Conservation (phyloP, 2,888 invertebrate species). For the Lasioglossum morio region DNA sequence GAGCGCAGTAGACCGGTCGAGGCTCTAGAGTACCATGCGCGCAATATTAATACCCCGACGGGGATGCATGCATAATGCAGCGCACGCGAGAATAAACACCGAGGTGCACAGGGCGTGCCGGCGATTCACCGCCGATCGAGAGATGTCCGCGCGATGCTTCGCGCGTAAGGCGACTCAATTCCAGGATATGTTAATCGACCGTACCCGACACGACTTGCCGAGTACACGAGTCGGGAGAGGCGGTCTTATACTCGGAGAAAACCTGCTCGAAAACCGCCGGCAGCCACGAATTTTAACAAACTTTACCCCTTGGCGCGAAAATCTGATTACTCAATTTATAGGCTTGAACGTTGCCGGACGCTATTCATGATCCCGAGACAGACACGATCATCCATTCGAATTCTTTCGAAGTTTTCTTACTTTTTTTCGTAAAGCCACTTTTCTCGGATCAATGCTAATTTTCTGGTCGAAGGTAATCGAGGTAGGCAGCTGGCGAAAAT, state of each 20-base stretch:
- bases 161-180: constrained; percentile 38
- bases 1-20: neutral
- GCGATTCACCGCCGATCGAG: constrained; percentile 10
- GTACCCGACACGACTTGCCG: neutral
- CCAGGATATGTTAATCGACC: constrained; percentile 2
- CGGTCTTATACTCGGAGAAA: neutral
- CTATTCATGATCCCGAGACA: neutral
- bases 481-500: no score
- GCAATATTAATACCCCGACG: constrained; percentile 49
- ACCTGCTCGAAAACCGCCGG: neutral
- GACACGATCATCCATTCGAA: neutral
- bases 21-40: constrained; percentile 14
- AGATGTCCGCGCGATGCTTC: neutral
- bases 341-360: neutral
- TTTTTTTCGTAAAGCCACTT: neutral
- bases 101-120: constrained; percentile 34
- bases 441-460: neutral
- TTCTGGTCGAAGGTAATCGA: neutral
- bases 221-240: neutral
- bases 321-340: neutral
- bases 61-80: constrained; percentile 54
- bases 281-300: neutral
- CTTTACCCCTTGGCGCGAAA: neutral
- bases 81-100: constrained; percentile 32
- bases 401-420: neutral